Percentiles rank a stretch among this genome's conserved stretches.
Conservation (phyloP, 2,113 vertebrate species). For the Platysternon megacephalum region DNA sequence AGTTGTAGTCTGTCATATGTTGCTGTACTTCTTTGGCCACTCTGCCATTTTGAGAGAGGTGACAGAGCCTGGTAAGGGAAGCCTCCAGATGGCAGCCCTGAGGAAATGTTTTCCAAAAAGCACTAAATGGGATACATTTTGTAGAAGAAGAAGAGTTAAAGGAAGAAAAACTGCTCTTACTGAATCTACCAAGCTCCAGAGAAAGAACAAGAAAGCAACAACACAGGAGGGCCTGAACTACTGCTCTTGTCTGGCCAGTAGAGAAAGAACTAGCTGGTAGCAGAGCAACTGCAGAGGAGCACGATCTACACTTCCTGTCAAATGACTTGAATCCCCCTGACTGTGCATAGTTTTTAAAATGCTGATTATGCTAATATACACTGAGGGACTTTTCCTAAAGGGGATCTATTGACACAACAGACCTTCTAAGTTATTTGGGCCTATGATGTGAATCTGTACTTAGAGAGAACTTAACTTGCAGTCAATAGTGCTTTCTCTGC, state of each 20-base stretch:
- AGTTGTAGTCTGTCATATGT: not conserved
- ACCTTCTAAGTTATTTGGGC: not conserved
- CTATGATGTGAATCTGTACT: not conserved
- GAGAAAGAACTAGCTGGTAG: not conserved
- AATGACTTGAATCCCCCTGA: not conserved
- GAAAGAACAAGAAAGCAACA: not conserved
- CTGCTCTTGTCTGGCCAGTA: not conserved
- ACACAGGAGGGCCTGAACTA: not conserved
- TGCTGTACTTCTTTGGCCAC: not conserved
- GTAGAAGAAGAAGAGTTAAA: not conserved
- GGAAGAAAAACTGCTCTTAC: not conserved
- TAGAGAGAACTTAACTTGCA: not conserved
- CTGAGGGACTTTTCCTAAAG: not conserved
- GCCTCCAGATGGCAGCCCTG: not conserved
- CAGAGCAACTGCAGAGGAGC: constrained; percentile 18
- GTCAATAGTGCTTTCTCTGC: not conserved
- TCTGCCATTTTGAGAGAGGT: not conserved
- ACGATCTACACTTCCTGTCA: not conserved
- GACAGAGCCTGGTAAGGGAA: not conserved
- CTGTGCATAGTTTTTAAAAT: not conserved
- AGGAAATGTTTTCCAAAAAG: not conserved
- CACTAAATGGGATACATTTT: not conserved
- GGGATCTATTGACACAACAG: not conserved
- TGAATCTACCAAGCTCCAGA: not conserved
- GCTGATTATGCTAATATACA: not conserved